A percentile compares a stretch with the other conserved stretches of the same genome.
Conservation (phyloP, 2,113 vertebrate genomes). For the Diglossa brunneiventris region DNA sequence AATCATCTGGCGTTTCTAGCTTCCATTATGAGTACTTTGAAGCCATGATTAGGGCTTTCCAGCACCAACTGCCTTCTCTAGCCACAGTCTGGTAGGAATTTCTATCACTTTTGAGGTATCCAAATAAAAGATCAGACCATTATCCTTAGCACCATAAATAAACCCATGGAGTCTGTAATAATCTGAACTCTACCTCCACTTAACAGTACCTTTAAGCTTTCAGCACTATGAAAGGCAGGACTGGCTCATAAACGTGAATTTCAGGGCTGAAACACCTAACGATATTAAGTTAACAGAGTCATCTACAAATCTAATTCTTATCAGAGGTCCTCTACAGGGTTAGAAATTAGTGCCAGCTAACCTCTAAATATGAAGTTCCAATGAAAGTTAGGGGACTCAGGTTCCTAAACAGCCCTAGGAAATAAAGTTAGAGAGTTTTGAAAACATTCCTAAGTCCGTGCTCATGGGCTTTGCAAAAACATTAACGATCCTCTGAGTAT, state of each 20-base stretch:
- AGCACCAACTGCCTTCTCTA: not conserved
- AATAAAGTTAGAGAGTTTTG: not conserved
- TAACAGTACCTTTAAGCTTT: not conserved
- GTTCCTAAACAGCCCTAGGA: not conserved
- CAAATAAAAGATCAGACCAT: not conserved
- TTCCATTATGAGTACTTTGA: not conserved
- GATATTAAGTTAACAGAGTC: not conserved
- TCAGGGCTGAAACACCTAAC: not conserved
- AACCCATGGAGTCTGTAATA: not conserved
- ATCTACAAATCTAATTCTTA: not conserved
- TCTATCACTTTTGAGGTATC: not conserved
- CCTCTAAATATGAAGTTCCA: not conserved
- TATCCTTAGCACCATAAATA: not conserved
- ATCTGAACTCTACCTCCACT: not conserved
- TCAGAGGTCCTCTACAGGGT: not conserved
- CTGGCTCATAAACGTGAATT: not conserved
- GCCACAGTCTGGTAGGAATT: not conserved
- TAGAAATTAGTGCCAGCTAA: not conserved
- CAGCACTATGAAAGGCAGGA: not conserved
- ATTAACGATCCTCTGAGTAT: not conserved
- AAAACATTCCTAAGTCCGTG: not conserved
- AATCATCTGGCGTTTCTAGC: not conserved
- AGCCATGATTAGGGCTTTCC: not conserved
- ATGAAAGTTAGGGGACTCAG: not conserved
- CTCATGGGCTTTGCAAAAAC: not conserved